These are phyloP conservation scores for Xestobium rufovillosum DNA, from an alignment of 2,888 invertebrate species.

Conservation along the genomic window DNA sequence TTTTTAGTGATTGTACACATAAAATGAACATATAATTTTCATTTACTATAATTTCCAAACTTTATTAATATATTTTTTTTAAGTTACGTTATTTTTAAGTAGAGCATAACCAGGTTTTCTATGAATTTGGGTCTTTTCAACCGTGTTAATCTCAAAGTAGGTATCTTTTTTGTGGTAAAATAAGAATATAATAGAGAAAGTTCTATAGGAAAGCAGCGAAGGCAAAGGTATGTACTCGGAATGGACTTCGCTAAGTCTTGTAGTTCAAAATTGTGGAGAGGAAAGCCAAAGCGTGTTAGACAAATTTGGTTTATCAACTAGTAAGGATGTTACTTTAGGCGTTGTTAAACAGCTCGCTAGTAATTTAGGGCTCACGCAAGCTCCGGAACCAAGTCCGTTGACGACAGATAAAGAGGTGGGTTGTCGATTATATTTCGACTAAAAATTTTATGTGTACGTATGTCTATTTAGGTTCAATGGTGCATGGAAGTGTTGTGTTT, in stretches of 20 bases:
- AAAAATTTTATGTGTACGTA: slow-evolving; percentile 7
- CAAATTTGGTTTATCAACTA: slow-evolving; percentile 63
- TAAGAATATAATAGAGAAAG: slow-evolving; percentile 5
- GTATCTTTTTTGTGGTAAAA: slow-evolving; percentile 15
- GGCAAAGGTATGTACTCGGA: slow-evolving; percentile 75
- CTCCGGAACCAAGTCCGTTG: slow-evolving; percentile 76
- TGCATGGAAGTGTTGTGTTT: slow-evolving; percentile 83
- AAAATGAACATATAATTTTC: too few relatives aligned
- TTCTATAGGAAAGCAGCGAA: slow-evolving; percentile 50
- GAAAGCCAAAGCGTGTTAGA: slow-evolving; percentile 68
- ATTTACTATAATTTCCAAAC: too few relatives aligned
- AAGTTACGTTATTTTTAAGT: too few relatives aligned
- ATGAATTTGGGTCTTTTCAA: slow-evolving; percentile 80
- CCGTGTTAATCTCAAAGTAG: slow-evolving; percentile 71
- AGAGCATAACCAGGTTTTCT: too few relatives aligned
- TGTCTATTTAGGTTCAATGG: slow-evolving; percentile 49
- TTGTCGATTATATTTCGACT: slow-evolving; percentile 5
- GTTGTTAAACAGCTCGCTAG: slow-evolving; percentile 71
- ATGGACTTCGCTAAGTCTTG: slow-evolving; percentile 67
- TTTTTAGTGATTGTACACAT: too few relatives aligned
- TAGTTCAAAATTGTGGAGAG: slow-evolving; percentile 57
- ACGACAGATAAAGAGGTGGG: slow-evolving; percentile 76
- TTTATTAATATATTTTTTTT: too few relatives aligned
- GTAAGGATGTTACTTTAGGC: slow-evolving; percentile 72
- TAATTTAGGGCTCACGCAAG: slow-evolving; percentile 65